phyloP scores from a whole-genome alignment of 1,140 invertebrate genomes.

The Lordiphosa mommai region DNA sequence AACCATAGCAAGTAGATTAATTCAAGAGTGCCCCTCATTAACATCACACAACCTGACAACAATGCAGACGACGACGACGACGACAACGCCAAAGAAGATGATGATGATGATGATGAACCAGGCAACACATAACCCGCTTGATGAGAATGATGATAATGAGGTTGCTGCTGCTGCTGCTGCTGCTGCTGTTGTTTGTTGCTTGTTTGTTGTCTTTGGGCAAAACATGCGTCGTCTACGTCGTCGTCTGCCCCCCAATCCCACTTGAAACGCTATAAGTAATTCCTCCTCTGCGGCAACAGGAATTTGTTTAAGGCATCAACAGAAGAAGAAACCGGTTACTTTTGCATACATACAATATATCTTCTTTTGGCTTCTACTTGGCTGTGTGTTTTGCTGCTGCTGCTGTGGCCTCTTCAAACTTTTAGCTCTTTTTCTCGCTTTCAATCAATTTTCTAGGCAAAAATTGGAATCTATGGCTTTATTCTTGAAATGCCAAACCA shows the following conservation, averaged over 20 bases:
- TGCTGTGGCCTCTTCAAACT: no score
- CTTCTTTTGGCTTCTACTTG: no score
- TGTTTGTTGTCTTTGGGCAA: conserved; percentile 12
- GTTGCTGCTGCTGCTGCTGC: not conserved
- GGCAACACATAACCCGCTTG: not conserved
- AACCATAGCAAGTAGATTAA: conserved; percentile 1
- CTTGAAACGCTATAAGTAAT: no score
- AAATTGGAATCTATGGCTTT: no score
- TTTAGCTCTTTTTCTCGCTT: no score
- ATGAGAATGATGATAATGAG: conserved; percentile 20
- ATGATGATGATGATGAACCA: not conserved
- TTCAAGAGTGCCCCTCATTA: no score
- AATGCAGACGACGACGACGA: conserved; percentile 7
- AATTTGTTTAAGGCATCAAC: conserved; percentile 7
- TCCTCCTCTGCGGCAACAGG: not conserved
- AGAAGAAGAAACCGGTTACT: conserved; percentile 7
- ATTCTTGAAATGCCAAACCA: no score
- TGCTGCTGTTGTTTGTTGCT: conserved; percentile 4
- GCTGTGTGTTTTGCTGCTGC: no score
- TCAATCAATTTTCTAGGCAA: no score
- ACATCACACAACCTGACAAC: not conserved
- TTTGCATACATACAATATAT: conserved; percentile 4
- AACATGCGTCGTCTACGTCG: conserved; percentile 18
- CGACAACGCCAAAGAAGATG: not conserved
- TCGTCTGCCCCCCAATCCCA: not conserved